Evolutionary conservation across 2,113 vertebrate genomes (phyloP), one percentile per base, ranked within the genome.

Genomic region (Platysternon megacephalum): DNA sequence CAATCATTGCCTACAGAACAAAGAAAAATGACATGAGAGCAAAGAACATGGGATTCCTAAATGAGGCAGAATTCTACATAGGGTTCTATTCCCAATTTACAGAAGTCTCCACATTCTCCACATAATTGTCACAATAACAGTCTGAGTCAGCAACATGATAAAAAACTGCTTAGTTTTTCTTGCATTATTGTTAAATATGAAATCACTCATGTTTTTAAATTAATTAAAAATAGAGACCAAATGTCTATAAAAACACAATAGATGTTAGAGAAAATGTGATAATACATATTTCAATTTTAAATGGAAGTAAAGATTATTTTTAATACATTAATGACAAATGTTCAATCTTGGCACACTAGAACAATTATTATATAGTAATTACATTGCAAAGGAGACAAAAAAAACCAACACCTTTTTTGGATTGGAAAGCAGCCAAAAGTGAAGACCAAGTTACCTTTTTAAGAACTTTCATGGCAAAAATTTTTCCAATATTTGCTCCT

Each of bases 381-480:
- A 78, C 26, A 78, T 78, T 78, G 8, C 21, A 44, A 78, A 29
- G 42, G 26, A 11, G 26, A 78, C 74, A 29, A 78, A 39, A 24
- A 6, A 3, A 6, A 48, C 6, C 44, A 16, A 0, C 49, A 16
- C 42, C 39, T 46, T 28, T 78, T 78, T 78, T 24, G 42, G 65
- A n/a, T 76, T n/a, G 80, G 55, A 68, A 0, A 82, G 61, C 0
- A 95, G 12, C 8, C 26, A 89, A 68, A 84, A 1, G 0, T 4
- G 51, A 81, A 46, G 39, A 72, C 39, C 32, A 90, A 35, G 35
- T 98, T 98, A 99, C 99, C 99, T 99, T 99, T 98, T 99, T 99
- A 95, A 99, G 98, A 96, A 99, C 99, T 95, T 99, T 99, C 99
- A 99, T 99, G 56, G 99, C 99, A 98, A 99, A 99, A 97, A 99